phyloP scores from a whole-genome alignment of 2,888 invertebrate species.

The Petrophora chlorosata region DNA sequence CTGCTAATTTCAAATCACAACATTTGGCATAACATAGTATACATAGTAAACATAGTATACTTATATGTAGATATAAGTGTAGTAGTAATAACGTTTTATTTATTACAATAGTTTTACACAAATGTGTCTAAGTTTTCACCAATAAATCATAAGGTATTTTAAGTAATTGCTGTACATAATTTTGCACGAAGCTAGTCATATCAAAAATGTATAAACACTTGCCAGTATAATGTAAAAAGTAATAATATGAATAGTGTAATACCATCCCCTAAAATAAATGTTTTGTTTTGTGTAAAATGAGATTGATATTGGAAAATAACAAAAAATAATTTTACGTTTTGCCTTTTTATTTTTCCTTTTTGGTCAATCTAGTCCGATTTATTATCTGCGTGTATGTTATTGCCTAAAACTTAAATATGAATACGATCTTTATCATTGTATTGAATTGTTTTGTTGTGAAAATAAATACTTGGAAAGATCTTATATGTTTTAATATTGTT shows the following conservation, averaged over 20 bases:
- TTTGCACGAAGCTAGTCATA: conserved; percentile 70
- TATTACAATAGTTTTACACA: too few species aligned
- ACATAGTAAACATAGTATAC: too few species aligned
- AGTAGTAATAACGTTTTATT: too few species aligned
- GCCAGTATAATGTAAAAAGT: conserved; percentile 39
- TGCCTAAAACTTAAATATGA: conserved; percentile 41
- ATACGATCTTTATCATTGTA: conserved; percentile 46
- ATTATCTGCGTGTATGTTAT: conserved; percentile 36
- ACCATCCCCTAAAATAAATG: not conserved
- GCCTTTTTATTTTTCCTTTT: not conserved
- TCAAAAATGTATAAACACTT: conserved; percentile 55
- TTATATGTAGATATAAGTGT: too few species aligned
- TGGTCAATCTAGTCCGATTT: not conserved
- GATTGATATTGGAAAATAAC: not conserved
- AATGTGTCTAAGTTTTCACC: conserved; percentile 4
- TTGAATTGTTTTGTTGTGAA: conserved; percentile 65
- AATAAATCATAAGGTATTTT: conserved; percentile 4
- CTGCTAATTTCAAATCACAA: too few species aligned
- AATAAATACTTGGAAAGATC: conserved; percentile 54
- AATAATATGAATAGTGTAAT: conserved; percentile 31
- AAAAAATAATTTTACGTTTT: too few species aligned
- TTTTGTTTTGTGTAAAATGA: not conserved
- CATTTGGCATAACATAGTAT: too few species aligned
- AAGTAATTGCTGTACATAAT: conserved; percentile 61
- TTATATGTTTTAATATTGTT: not conserved